phyloP scores from a whole-genome alignment of 1,140 invertebrate species.

The Drosophila eugracilis region DNA sequence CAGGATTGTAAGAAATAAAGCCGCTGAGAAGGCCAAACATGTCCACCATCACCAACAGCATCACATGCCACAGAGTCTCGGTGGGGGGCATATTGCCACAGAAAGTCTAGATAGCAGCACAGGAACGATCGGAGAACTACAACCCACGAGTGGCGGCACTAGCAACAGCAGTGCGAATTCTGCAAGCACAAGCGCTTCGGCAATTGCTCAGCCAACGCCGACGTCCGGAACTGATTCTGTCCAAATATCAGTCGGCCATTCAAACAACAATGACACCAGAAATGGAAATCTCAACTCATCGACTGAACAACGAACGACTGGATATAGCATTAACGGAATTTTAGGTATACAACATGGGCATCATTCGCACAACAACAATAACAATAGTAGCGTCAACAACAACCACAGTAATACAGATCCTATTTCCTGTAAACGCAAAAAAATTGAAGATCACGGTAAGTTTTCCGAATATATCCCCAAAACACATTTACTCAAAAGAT shows the following conservation, averaged over 20 bases:
- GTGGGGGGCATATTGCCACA: conserved; percentile 79
- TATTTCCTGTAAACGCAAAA: conserved; percentile 87
- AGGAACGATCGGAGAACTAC: conserved; percentile 55
- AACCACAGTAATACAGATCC: conserved; percentile 46
- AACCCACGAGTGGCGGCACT: conserved; percentile 18
- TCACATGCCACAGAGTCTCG: conserved; percentile 52
- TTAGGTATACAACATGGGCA: conserved; percentile 91
- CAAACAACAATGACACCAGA: conserved; percentile 46
- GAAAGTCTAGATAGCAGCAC: conserved; percentile 80
- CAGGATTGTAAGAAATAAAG: conserved; percentile 98
- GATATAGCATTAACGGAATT: conserved; percentile 98
- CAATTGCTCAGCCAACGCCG: conserved; percentile 84
- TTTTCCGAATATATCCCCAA: neutral
- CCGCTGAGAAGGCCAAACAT: conserved; percentile 97
- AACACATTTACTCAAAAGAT: neutral
- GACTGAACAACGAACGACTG: conserved; percentile 86
- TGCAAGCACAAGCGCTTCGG: conserved; percentile 53
- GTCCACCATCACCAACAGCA: conserved; percentile 89
- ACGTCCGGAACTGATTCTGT: conserved; percentile 28
- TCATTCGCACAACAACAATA: conserved; percentile 86
- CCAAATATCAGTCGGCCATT: conserved; percentile 65
- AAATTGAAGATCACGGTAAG: conserved; percentile 89
- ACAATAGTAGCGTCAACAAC: conserved; percentile 60
- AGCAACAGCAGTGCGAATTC: conserved; percentile 34
- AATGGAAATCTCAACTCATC: conserved; percentile 51